Conservation (phyloP, 2,797 vertebrate species). For the Acanthurus leucopareius region DNA sequence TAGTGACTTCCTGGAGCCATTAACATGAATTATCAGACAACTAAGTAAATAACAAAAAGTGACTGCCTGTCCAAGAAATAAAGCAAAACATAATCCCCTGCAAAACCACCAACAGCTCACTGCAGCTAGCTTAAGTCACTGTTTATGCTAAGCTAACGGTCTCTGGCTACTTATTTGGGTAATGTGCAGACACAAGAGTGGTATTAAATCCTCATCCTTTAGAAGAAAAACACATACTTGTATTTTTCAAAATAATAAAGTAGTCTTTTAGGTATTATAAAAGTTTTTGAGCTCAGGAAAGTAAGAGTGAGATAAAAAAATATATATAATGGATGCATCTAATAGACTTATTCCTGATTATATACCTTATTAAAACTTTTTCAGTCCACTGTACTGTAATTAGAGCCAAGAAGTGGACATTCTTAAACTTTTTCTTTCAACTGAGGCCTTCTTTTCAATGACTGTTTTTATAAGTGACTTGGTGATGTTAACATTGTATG, state of each 20-base stretch:
- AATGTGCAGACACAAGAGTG: background rate
- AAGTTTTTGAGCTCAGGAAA: background rate
- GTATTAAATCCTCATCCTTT: background rate
- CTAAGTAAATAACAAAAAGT: background rate
- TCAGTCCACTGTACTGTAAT: background rate
- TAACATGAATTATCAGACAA: background rate
- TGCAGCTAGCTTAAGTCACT: background rate
- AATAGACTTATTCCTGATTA: background rate
- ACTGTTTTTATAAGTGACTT: constrained; percentile 33
- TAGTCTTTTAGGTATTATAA: background rate
- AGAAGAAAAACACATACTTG: background rate
- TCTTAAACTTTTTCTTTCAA: background rate
- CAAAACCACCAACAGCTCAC: background rate
- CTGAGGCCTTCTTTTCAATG: constrained; percentile 19
- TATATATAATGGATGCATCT: background rate
- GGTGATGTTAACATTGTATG: constrained; percentile 41
- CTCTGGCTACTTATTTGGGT: background rate
- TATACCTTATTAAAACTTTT: too few relatives aligned
- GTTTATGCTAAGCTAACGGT: constrained; percentile 5
- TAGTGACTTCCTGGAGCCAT: background rate
- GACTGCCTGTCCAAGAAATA: background rate
- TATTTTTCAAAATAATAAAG: background rate
- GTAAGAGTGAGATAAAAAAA: background rate
- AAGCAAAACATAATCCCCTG: background rate
- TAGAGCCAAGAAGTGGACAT: background rate